These are phyloP conservation scores for Conopomorpha cramerella DNA, from an alignment of 1,140 invertebrate species.

Conservation along the genomic window DNA sequence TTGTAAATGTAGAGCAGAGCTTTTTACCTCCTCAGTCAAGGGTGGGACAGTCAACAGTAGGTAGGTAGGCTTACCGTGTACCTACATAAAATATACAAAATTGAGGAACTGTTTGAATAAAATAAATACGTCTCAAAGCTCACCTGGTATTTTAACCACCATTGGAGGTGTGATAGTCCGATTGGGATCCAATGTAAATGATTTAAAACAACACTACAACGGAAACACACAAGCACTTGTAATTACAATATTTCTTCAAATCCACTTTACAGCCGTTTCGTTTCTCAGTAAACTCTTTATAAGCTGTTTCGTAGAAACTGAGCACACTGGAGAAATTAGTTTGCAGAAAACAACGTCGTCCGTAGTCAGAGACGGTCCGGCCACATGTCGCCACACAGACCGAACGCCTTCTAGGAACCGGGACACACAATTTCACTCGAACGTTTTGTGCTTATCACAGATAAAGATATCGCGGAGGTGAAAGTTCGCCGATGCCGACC, in stretches of 20 bases:
- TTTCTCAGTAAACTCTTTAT: constrained; percentile 53
- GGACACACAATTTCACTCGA: constrained; percentile 54
- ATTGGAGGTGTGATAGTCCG: constrained; percentile 42
- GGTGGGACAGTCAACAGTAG: no score
- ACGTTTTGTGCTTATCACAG: constrained; percentile 42
- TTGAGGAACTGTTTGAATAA: no score
- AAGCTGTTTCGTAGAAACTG: constrained; percentile 53
- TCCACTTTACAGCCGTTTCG: constrained; percentile 48
- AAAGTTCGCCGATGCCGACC: constrained; percentile 23
- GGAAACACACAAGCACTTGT: constrained; percentile 50
- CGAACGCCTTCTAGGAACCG: constrained; percentile 43
- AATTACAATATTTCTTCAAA: constrained; percentile 54
- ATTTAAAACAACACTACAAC: constrained; percentile 36
- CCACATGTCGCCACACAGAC: constrained; percentile 36
- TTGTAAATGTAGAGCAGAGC: no score
- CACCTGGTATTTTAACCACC: constrained; percentile 56
- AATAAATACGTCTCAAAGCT: constrained; percentile 9
- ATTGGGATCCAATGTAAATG: constrained; percentile 58
- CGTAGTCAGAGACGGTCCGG: constrained; percentile 23
- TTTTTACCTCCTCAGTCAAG: no score
- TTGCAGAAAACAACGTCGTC: constrained; percentile 45
- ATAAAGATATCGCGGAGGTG: constrained; percentile 49
- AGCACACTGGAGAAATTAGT: constrained; percentile 53
- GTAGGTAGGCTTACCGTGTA: no score
- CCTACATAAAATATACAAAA: constrained; percentile 2